Percentiles rank a stretch among this genome's conserved stretches.
phyloP scores from a whole-genome alignment of 2,888 invertebrate genomes.

The Hylaea fasciaria region DNA sequence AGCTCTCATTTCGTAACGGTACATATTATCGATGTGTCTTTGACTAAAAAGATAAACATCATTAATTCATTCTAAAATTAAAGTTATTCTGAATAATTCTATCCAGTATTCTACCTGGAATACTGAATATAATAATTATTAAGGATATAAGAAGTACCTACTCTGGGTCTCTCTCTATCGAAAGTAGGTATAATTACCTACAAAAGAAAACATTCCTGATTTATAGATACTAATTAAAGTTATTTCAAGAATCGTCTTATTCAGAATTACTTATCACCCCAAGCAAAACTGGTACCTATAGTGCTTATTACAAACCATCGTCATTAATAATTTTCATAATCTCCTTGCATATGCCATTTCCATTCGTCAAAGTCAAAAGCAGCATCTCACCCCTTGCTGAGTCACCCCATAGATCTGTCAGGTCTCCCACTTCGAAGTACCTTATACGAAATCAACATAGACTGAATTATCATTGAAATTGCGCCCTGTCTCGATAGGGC shows the following conservation, averaged over 20 bases:
- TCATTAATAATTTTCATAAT: constrained; percentile 1
- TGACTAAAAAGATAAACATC: constrained; percentile 23
- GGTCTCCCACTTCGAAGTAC: background rate
- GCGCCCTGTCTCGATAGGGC: background rate
- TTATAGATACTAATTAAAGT: too few relatives aligned
- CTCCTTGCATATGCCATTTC: constrained; percentile 5
- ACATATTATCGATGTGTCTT: constrained; percentile 36
- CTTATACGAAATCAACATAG: background rate
- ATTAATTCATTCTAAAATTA: constrained; percentile 24
- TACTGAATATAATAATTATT: too few relatives aligned
- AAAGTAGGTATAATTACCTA: too few relatives aligned
- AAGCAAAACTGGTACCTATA: too few relatives aligned
- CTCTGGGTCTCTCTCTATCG: too few relatives aligned
- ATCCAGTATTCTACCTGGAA: too few relatives aligned
- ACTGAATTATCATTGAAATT: constrained; percentile 6
- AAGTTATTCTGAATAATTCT: constrained; percentile 7
- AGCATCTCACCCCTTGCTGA: background rate
- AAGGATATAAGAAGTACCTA: too few relatives aligned
- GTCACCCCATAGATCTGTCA: constrained; percentile 1
- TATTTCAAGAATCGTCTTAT: too few relatives aligned
- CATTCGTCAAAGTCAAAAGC: constrained; percentile 17
- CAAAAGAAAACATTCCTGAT: too few relatives aligned
- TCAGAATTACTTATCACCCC: too few relatives aligned
- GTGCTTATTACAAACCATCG: background rate
- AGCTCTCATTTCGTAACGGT: constrained; percentile 21